A percentile compares a stretch with the other conserved stretches of the same genome.
These are phyloP conservation scores for Anastrepha ludens DNA, from an alignment of 1,140 invertebrate species.

Conservation along the genomic window DNA sequence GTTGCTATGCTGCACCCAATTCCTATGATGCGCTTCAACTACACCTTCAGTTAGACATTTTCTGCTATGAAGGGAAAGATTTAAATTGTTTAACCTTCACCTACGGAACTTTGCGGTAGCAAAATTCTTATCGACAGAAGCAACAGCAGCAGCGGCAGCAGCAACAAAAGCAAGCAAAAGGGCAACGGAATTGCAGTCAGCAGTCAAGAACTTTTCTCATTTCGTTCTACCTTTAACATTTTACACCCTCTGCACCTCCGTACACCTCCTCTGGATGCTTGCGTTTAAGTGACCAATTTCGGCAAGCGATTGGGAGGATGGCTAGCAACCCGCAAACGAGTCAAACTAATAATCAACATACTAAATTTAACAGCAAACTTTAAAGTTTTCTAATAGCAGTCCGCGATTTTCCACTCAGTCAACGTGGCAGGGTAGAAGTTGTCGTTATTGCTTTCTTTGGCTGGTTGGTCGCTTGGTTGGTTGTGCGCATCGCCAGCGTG, in stretches of 20 bases:
- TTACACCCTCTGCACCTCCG: neutral
- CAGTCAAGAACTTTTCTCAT: constrained; percentile 47
- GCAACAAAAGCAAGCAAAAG: neutral
- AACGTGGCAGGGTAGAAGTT: neutral
- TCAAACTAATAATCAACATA: constrained; percentile 54
- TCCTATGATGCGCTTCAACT: neutral
- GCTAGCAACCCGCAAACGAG: constrained; percentile 11
- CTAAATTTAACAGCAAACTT: constrained; percentile 29
- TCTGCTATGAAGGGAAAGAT: neutral
- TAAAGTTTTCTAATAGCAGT: constrained; percentile 44
- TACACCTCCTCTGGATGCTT: neutral
- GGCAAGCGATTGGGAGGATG: constrained; percentile 4
- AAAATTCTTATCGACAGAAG: neutral
- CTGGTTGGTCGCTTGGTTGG: neutral
- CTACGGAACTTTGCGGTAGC: constrained; percentile 7
- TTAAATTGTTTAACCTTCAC: constrained; percentile 51
- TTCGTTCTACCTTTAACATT: constrained; percentile 27
- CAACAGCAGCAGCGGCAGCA: neutral
- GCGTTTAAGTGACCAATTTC: constrained; percentile 30
- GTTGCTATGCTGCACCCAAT: neutral
- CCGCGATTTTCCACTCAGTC: neutral
- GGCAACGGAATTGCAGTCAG: neutral
- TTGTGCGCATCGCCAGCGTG: neutral
- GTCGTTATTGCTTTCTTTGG: neutral
- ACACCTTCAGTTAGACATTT: neutral